A percentile compares a stretch with the other conserved stretches of the same genome.
Evolutionary conservation across 2,888 invertebrate species (phyloP).

Genomic region (Zhengitettix transpicula): DNA sequence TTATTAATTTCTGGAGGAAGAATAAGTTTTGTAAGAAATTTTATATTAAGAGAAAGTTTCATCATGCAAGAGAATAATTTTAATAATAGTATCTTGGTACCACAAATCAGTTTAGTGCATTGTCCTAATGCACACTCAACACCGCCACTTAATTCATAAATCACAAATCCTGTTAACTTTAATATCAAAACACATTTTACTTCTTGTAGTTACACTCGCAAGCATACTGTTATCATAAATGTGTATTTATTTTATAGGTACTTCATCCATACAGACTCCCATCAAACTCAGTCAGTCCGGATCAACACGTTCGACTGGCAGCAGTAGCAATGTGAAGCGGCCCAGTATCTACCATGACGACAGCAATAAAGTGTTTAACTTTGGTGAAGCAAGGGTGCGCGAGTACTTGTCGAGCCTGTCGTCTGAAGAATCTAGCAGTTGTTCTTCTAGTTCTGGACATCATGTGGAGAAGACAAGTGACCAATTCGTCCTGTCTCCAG

Average conservation of each 20-base stretch:
- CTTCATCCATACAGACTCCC: conserved; percentile 20
- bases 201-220: too few relatives aligned
- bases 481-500: neutral
- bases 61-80: too few relatives aligned
- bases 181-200: too few relatives aligned
- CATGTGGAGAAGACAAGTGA: neutral
- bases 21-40: too few relatives aligned
- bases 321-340: neutral
- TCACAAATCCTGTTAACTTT: too few relatives aligned
- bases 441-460: neutral
- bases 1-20: too few relatives aligned
- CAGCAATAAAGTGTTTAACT: conserved; percentile 27
- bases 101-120: too few relatives aligned
- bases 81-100: too few relatives aligned
- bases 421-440: conserved; percentile 19
- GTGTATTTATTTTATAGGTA: conserved; percentile 12
- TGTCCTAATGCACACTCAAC: too few relatives aligned
- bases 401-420: conserved; percentile 33
- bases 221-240: neutral
- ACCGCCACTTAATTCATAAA: too few relatives aligned
- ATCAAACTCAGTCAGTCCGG: conserved; percentile 13
- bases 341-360: conserved; percentile 20
- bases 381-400: conserved; percentile 29
- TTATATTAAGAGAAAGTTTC: too few relatives aligned
- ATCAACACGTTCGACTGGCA: neutral